Conservation (phyloP, 1,140 invertebrate species). For the Eulimnadia texana region DNA sequence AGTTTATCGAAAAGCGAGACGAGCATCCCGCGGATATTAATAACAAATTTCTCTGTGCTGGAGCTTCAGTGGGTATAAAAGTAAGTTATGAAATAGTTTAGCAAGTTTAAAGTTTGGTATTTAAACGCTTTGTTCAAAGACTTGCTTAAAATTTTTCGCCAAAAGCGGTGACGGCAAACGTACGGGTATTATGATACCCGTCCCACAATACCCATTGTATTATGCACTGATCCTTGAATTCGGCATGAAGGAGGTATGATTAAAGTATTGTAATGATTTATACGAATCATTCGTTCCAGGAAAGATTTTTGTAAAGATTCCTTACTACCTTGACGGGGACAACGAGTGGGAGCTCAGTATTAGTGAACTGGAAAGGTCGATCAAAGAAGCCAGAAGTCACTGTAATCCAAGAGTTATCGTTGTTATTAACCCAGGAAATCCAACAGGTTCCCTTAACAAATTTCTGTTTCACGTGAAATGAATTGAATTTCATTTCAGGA, state of each 20-base stretch:
- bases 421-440: constrained; percentile 97
- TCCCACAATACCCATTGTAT: constrained; percentile 96
- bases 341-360: constrained; percentile 72
- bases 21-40: constrained; percentile 53
- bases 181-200: constrained; percentile 84
- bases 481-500: constrained; percentile 25
- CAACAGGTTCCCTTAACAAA: constrained; percentile 40
- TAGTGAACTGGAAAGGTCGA: constrained; percentile 62
- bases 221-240: constrained; percentile 86
- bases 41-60: constrained; percentile 74
- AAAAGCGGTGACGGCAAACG: constrained; percentile 38
- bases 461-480: constrained; percentile 32
- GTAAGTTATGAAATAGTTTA: constrained; percentile 21
- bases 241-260: constrained; percentile 48
- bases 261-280: background rate
- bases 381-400: constrained; percentile 44
- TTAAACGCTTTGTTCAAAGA: constrained; percentile 44
- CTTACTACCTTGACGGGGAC: constrained; percentile 84
- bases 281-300: background rate
- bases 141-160: constrained; percentile 32
- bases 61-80: constrained; percentile 84
- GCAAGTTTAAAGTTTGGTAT: background rate
- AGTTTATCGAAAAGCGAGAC: constrained; percentile 78
- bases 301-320: constrained; percentile 37
- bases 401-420: constrained; percentile 74